phyloP scores from a whole-genome alignment of 1,140 invertebrate genomes.

The Lordiphosa stackelbergi region DNA sequence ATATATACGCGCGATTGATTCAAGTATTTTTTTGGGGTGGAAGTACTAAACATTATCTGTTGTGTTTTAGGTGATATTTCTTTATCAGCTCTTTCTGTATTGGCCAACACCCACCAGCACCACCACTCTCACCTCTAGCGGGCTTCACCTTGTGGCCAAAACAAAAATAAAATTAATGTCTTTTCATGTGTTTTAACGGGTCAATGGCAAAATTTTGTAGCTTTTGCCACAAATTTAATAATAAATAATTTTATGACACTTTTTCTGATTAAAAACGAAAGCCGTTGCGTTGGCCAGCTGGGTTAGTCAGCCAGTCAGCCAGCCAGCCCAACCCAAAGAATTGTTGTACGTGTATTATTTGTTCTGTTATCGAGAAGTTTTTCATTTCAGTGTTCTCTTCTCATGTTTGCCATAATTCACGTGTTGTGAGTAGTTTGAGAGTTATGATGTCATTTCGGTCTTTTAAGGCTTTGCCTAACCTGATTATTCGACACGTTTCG shows the following conservation, averaged over 20 bases:
- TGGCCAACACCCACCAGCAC: conserved; percentile 20
- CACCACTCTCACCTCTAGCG: neutral
- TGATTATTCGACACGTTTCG: conserved; percentile 55
- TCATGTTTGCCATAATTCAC: conserved; percentile 57
- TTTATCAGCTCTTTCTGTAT: conserved; percentile 22
- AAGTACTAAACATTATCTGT: conserved; percentile 37
- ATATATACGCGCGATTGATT: conserved; percentile 12
- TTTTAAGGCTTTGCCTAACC: conserved; percentile 14
- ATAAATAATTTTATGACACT: conserved; percentile 31
- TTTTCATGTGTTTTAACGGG: conserved; percentile 37
- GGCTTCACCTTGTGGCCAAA: conserved; percentile 31
- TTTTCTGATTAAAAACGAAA: conserved; percentile 66
- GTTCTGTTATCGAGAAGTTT: conserved; percentile 29
- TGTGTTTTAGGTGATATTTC: conserved; percentile 33
- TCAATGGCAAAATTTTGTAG: conserved; percentile 58
- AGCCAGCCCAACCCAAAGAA: conserved; percentile 29
- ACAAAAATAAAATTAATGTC: conserved; percentile 11
- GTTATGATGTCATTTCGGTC: conserved; percentile 53
- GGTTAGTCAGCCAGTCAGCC: conserved; percentile 33
- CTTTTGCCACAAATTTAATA: neutral
- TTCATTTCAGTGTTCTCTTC: conserved; percentile 5
- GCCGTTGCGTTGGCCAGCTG: conserved; percentile 13
- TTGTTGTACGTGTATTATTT: conserved; percentile 10
- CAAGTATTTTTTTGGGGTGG: conserved; percentile 1
- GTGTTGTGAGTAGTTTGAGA: conserved; percentile 48